These are phyloP conservation scores for Meloidogyne hapla DNA, from an alignment of 1,140 invertebrate species.

Conservation along the genomic window DNA sequence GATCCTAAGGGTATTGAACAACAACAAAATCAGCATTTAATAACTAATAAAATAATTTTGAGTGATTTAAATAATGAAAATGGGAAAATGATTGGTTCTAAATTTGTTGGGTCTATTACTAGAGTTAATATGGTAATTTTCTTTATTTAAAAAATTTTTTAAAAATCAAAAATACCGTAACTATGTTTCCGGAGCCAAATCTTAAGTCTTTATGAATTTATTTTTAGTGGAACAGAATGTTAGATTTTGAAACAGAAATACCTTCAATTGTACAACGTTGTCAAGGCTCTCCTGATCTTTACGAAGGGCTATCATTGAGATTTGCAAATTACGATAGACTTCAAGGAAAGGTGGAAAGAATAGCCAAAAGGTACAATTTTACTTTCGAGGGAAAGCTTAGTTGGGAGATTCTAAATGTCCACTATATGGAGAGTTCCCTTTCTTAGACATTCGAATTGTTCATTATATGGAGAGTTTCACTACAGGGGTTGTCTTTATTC, in stretches of 20 bases:
- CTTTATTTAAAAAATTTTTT: background rate
- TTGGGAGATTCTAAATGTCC: too few species aligned
- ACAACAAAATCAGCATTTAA: background rate
- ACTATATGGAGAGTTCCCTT: too few species aligned
- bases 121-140: slow-evolving; percentile 77
- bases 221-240: slow-evolving; percentile 76
- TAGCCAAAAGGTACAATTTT: slow-evolving; percentile 48
- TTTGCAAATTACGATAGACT: slow-evolving; percentile 86
- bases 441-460: too few species aligned
- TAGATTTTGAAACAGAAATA: slow-evolving; percentile 87
- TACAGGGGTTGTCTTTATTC: too few species aligned
- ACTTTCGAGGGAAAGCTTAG: too few species aligned
- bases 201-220: background rate
- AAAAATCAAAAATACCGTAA: too few species aligned
- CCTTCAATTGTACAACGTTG: slow-evolving; percentile 73
- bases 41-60: background rate
- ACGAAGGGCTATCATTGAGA: slow-evolving; percentile 79
- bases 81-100: slow-evolving; percentile 10
- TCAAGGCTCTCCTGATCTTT: slow-evolving; percentile 68
- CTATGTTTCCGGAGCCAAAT: too few species aligned
- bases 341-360: slow-evolving; percentile 58
- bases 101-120: slow-evolving; percentile 87
- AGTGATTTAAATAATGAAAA: background rate
- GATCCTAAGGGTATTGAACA: slow-evolving; percentile 66
- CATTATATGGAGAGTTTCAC: too few species aligned